phyloP scores from a whole-genome alignment of 2,797 vertebrate species.

The Halcyon badia region DNA sequence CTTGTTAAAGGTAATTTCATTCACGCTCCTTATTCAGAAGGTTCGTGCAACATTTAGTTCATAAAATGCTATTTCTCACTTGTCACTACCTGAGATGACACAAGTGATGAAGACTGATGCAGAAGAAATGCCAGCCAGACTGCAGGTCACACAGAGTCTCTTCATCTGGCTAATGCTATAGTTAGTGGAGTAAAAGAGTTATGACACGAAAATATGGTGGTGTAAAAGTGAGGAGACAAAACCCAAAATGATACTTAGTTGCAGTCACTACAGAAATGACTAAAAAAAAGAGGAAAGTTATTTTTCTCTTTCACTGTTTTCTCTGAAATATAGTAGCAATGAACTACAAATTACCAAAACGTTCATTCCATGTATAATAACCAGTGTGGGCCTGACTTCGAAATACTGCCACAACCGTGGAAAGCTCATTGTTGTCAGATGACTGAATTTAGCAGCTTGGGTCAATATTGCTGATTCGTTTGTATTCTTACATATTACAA shows the following conservation, averaged over 20 bases:
- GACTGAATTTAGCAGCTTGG: background rate
- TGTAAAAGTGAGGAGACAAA: background rate
- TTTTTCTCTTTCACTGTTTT: background rate
- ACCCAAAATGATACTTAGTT: background rate
- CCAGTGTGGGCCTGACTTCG: background rate
- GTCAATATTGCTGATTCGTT: background rate
- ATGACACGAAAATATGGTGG: background rate
- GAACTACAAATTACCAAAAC: background rate
- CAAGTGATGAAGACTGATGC: background rate
- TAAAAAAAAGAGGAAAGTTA: background rate
- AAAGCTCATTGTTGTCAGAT: background rate
- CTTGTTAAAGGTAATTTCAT: background rate
- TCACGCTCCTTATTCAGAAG: background rate
- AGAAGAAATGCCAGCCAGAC: background rate
- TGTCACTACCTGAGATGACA: background rate
- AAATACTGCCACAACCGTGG: background rate
- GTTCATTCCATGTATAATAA: background rate
- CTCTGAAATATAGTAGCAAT: background rate
- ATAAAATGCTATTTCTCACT: background rate
- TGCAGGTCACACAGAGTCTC: background rate
- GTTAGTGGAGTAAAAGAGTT: background rate
- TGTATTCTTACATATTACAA: background rate
- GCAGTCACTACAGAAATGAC: background rate
- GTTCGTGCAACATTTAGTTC: background rate
- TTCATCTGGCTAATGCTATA: background rate